phyloP scores from a whole-genome alignment of 2,888 invertebrate species.

The Andricus curvator region DNA sequence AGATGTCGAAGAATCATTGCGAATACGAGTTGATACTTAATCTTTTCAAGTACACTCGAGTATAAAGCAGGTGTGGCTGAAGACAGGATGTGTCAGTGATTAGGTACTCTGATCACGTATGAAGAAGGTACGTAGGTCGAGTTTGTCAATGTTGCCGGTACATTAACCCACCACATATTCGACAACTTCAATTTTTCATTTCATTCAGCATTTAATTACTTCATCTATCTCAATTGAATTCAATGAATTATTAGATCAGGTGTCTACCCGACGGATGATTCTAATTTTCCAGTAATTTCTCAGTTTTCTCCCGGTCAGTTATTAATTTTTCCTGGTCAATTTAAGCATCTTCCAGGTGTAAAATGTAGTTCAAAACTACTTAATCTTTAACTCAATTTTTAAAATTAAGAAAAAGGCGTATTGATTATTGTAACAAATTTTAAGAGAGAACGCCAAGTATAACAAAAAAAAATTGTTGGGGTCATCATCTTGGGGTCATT shows the following conservation, averaged over 20 bases:
- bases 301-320: no score
- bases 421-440: no score
- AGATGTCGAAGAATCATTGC: slow-evolving; percentile 42
- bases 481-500: no score
- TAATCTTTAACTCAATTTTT: no score
- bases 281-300: no score
- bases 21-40: slow-evolving; percentile 50
- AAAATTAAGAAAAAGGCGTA: no score
- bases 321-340: no score
- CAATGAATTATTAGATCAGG: background rate
- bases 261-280: no score
- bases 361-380: no score
- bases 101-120: slow-evolving; percentile 53
- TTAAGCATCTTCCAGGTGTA: no score
- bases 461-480: no score
- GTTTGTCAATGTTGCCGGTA: slow-evolving; percentile 49
- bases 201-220: background rate
- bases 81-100: slow-evolving; percentile 53
- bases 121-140: slow-evolving; percentile 15
- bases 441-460: no score
- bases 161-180: slow-evolving; percentile 50
- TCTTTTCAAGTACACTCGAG: slow-evolving; percentile 48
- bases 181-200: background rate
- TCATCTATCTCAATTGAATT: background rate
- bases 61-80: slow-evolving; percentile 52